These are phyloP conservation scores for Rhorus exstirpatorius DNA, from an alignment of 2,888 invertebrate genomes.

Conservation along the genomic window DNA sequence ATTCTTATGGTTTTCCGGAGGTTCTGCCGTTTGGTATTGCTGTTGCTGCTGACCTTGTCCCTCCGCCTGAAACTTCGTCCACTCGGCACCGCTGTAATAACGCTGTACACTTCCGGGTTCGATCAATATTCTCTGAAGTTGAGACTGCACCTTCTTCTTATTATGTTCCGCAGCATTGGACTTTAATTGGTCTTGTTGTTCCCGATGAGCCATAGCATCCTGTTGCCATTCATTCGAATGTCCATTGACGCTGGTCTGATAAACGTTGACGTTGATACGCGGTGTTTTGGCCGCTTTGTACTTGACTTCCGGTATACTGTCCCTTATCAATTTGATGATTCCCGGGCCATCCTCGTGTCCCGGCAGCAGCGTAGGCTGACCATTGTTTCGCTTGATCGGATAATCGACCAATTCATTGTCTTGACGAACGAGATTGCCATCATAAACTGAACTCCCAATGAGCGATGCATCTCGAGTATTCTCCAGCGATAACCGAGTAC, in stretches of 20 bases:
- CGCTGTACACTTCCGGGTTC: constrained; percentile 55
- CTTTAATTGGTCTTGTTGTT: constrained; percentile 9
- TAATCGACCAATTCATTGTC: constrained; percentile 61
- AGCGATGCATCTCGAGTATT: constrained; percentile 37
- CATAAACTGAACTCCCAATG: constrained; percentile 55
- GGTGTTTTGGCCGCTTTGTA: constrained; percentile 52
- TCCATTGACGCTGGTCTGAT: constrained; percentile 19
- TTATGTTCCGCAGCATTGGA: background rate
- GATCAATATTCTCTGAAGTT: constrained; percentile 59
- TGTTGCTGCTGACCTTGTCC: constrained; percentile 28
- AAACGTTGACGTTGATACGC: constrained; percentile 56
- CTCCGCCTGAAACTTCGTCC: constrained; percentile 37
- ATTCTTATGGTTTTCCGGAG: background rate
- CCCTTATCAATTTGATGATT: constrained; percentile 64
- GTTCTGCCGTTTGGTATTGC: background rate
- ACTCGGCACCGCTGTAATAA: constrained; percentile 44
- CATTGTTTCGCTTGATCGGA: constrained; percentile 44
- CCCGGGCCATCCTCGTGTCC: constrained; percentile 51
- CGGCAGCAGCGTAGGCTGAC: constrained; percentile 11
- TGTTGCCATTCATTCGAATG: constrained; percentile 14
- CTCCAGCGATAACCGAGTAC: constrained; percentile 57
- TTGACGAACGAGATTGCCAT: constrained; percentile 58
- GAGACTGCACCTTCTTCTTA: constrained; percentile 49
- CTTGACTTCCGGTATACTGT: constrained; percentile 60
- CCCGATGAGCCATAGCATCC: constrained; percentile 1